Conservation (phyloP, 2,113 vertebrate genomes). For the Centropus unirufus region DNA sequence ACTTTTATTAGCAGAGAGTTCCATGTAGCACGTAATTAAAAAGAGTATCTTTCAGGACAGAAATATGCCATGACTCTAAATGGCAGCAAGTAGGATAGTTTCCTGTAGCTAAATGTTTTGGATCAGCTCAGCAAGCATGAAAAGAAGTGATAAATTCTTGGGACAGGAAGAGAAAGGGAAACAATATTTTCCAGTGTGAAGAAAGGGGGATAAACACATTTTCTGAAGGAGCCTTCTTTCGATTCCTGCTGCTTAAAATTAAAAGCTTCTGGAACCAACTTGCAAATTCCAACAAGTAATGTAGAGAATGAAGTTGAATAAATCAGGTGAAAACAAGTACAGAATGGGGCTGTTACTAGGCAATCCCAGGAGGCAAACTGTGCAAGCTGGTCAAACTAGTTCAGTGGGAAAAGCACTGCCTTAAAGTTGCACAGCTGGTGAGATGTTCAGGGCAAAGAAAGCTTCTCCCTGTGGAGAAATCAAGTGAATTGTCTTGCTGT, state of each 20-base stretch:
- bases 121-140: constrained; percentile 22
- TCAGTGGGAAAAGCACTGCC: constrained; percentile 29
- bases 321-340: not conserved
- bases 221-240: constrained; percentile 54
- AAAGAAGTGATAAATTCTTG: constrained; percentile 45
- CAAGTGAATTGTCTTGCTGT: constrained; percentile 39
- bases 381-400: constrained; percentile 59
- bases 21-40: not conserved
- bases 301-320: not conserved
- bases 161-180: constrained; percentile 34
- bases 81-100: not conserved
- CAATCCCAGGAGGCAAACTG: constrained; percentile 61
- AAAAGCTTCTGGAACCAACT: constrained; percentile 46
- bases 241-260: constrained; percentile 73
- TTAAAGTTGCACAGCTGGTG: constrained; percentile 52
- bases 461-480: constrained; percentile 44
- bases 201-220: constrained; percentile 13
- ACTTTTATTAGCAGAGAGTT: not conserved
- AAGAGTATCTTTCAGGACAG: not conserved
- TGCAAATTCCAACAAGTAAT: constrained; percentile 32
- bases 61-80: not conserved
- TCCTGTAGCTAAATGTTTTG: not conserved
- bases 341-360: constrained; percentile 69
- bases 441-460: not conserved
- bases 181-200: constrained; percentile 35